Evolutionary conservation across 1,140 invertebrate species (phyloP), one percentile per base, ranked within the genome.

Genomic region (Atta cephalotes): DNA sequence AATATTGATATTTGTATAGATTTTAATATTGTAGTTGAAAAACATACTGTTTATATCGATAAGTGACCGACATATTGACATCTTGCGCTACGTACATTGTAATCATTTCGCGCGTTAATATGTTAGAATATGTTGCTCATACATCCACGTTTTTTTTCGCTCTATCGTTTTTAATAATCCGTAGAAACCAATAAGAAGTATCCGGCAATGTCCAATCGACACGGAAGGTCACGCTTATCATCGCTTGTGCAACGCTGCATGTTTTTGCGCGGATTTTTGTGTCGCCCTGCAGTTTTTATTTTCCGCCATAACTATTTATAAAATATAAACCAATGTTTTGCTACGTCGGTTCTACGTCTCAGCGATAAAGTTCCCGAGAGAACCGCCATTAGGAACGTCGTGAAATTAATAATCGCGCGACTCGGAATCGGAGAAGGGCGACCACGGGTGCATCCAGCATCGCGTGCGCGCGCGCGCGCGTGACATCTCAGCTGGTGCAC

Each of bases 401-500:
- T 21, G 68, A 82, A 71, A 91, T 91, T 88, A 90, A 90, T 90
- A 90, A 90, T 90, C 86, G 80, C n/a, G 21, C 39, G 66, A 10
- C 9, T 25, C 21, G 74, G 0, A 45, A 28, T 21, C 28, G 45
- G 51, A 31, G 72, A 39, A 58, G 56, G 66, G 87, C 60, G 68
- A 86, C 84, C 39, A 72, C 51, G 84, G 25, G 89, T 91, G 89
- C 92, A 92, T 92, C 81, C 91, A 94, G 93, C 93, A 93, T 93
- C 89, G 91, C 35, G 25, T 25, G 35, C 35, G 35, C 35, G 35
- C 85, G 91, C 91, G 90, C 91, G 90, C 92, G 90, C 90, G 89
- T 92, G 91, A 94, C 93, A 92, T 93, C 92, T 93, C 93, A 92
- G 92, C 92, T 93, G 93, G 93, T 93, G 91, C 90, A 89, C 92